Base-by-base conservation (phyloP, 2,888 invertebrate genomes). In the Eudasyphora cyanicolor region DNA sequence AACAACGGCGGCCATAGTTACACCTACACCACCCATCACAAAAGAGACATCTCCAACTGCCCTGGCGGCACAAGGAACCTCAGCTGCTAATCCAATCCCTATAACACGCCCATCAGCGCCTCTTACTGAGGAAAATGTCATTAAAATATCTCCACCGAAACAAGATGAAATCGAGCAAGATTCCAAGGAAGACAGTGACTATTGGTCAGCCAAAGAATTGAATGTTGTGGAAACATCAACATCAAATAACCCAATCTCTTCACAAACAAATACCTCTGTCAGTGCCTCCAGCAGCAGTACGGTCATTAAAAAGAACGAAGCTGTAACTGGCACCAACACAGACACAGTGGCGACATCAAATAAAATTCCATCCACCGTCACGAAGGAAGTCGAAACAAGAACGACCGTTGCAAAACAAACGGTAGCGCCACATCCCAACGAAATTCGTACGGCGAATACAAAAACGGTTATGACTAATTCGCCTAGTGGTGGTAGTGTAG, bases 111-210 rank as follows among this genome's bases (percentile, higher is more conserved):
- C 57, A 12, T 71, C 78, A 1, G 89, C 89, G 0, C 78, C 91
- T 29, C 79, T 91, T 2, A 91, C 91, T 1, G 90, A 91, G 75
- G 91, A 92, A 79, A 91, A 91, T 85, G 87, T 91, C 0, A 89
- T 88, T 12, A 92, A 91, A 85, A 90, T 91, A 24, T 89, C 91
- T 14, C 88, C 89, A 79, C 87, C 89, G 6, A 89, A 90, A 86
- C 88, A 88, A 69, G 90, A 91, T 84, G 91, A 92, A 70, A 90
- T 92, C 74, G 94, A 93, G 89, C 93, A 91, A 78, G 93, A 93
- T 87, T 93, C 93, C 38, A 94, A 95, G 86, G 95, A 96, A 87
- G 96, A 95, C 89, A 95, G 94, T 87, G 95, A 95, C 89, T 95
- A 95, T 86, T 96, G 96, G 96, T 95, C 95, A 42, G 60, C 79